Evolutionary conservation across 2,888 invertebrate genomes (phyloP).

Genomic region (Agrypnus murinus): DNA sequence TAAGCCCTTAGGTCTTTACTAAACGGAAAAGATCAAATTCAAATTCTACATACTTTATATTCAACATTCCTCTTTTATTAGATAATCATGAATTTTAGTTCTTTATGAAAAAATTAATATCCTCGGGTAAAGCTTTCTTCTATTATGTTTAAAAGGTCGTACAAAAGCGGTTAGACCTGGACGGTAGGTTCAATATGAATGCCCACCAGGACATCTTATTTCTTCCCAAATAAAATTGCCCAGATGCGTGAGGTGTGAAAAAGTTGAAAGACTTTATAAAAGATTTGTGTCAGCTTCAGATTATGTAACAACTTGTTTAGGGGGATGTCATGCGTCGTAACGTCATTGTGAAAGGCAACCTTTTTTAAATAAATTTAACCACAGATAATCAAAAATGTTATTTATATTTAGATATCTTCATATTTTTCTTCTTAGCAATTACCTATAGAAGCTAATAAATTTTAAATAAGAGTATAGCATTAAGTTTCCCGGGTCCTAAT

Average conservation of each 20-base stretch:
- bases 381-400: too few relatives aligned
- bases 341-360: too few relatives aligned
- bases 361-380: too few relatives aligned
- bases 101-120: conserved; percentile 6
- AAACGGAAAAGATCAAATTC: conserved; percentile 15
- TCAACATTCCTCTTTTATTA: conserved; percentile 1
- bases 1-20: background rate
- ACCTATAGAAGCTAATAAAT: too few relatives aligned
- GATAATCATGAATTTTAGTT: background rate
- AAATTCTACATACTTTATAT: conserved; percentile 8
- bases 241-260: conserved; percentile 4
- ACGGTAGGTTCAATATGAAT: background rate
- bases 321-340: too few relatives aligned
- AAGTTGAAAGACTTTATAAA: conserved; percentile 7
- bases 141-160: background rate
- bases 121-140: background rate
- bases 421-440: too few relatives aligned
- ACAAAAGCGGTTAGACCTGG: conserved; percentile 13
- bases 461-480: too few relatives aligned
- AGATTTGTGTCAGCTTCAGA: conserved; percentile 5
- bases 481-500: too few relatives aligned
- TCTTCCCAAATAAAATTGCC: background rate
- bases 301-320: too few relatives aligned
- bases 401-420: too few relatives aligned
- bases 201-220: conserved; percentile 6